Conservation (phyloP, 2,888 invertebrate genomes). For the Parasteatoda lunata region DNA sequence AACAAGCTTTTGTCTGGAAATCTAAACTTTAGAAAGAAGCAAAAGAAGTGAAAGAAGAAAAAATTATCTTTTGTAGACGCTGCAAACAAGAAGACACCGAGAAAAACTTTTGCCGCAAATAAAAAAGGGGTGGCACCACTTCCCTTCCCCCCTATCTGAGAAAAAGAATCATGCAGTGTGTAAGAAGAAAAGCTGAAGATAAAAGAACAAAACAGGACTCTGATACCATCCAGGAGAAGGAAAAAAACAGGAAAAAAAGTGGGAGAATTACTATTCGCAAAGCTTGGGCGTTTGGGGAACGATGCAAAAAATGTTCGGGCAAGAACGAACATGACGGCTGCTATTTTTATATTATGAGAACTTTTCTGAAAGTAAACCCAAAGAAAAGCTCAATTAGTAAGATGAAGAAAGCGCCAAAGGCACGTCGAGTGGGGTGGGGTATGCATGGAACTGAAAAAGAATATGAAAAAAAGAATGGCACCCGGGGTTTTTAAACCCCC, state of each 20-base stretch:
- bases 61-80: conserved; percentile 53
- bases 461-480: conserved; percentile 11
- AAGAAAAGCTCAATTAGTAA: conserved; percentile 55
- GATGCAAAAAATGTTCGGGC: conserved; percentile 11
- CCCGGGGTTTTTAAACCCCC: conserved; percentile 37
- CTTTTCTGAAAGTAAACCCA: conserved; percentile 1
- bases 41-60: conserved; percentile 46
- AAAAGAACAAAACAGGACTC: conserved; percentile 46
- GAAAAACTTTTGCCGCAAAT: conserved; percentile 39
- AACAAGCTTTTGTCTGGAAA: conserved; percentile 10
- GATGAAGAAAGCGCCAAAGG: conserved; percentile 53
- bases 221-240: conserved; percentile 38
- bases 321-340: conserved; percentile 32
- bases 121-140: conserved; percentile 14
- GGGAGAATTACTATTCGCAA: conserved; percentile 46
- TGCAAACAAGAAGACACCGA: conserved; percentile 54
- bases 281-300: conserved; percentile 6
- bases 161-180: conserved; percentile 27
- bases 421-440: conserved; percentile 9
- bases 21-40: conserved; percentile 46
- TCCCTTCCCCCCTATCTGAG: neutral
- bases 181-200: conserved; percentile 11
- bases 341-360: conserved; percentile 32
- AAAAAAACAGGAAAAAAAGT: neutral
- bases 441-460: neutral